Conservation (phyloP, 2,797 vertebrate genomes). For the Botia kubotai region DNA sequence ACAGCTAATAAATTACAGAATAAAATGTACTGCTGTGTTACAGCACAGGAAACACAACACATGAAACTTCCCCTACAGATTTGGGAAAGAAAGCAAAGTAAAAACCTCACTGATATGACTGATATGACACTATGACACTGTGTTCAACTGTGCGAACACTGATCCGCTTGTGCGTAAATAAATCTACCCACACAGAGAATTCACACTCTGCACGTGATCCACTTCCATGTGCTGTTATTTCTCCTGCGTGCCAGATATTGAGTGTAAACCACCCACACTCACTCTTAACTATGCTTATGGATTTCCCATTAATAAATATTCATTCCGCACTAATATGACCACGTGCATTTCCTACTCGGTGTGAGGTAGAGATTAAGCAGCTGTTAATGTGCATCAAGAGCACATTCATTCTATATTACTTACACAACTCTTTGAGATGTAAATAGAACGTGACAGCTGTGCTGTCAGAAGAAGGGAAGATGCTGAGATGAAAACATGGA, state of each 20-base stretch:
- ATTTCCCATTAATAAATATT: constrained; percentile 2
- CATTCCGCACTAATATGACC: neutral
- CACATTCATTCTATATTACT: constrained; percentile 36
- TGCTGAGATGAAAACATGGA: too few species aligned
- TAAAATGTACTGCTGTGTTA: neutral
- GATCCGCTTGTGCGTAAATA: constrained; percentile 13
- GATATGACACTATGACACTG: neutral
- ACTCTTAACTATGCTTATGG: neutral
- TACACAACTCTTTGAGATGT: neutral
- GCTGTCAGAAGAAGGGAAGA: neutral
- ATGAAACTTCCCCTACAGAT: neutral
- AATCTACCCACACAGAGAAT: constrained; percentile 18
- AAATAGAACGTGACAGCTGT: constrained; percentile 33
- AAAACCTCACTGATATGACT: constrained; percentile 1
- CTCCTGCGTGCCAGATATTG: neutral
- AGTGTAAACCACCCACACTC: neutral
- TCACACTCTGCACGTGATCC: neutral
- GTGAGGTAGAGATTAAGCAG: constrained; percentile 11
- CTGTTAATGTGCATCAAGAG: constrained; percentile 32
- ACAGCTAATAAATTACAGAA: neutral
- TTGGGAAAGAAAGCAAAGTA: neutral
- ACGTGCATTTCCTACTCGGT: neutral
- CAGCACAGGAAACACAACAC: neutral
- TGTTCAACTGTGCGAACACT: constrained; percentile 13
- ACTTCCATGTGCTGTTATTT: constrained; percentile 1